A percentile compares a stretch with the other conserved stretches of the same genome.
Conservation (phyloP, 2,888 invertebrate genomes). For the Harmothoe impar region DNA sequence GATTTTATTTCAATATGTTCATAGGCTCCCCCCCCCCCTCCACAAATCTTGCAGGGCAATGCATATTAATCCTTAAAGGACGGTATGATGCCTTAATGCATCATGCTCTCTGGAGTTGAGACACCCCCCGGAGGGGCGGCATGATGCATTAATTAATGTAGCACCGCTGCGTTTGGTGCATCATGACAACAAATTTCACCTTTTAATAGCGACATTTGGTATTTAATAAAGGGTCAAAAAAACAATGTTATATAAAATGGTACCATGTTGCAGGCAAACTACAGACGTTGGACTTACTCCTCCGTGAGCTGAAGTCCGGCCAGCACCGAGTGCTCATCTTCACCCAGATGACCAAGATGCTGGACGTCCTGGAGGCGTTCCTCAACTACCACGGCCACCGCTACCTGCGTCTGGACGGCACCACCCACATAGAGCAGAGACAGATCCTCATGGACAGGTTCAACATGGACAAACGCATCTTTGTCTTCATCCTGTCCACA, state of each 20-base stretch:
- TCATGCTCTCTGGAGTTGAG: too few relatives aligned
- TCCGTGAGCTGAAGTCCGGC: constrained; percentile 91
- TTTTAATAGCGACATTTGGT: too few relatives aligned
- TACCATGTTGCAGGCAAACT: constrained; percentile 89
- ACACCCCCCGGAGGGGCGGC: too few relatives aligned
- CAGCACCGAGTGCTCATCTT: constrained; percentile 97
- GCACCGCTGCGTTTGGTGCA: too few relatives aligned
- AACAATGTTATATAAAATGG: too few relatives aligned
- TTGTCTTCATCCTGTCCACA: constrained; percentile 98
- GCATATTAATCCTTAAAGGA: too few relatives aligned
- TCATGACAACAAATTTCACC: too few relatives aligned
- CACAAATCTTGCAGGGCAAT: too few relatives aligned
- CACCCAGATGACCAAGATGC: constrained; percentile 99
- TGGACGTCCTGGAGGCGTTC: constrained; percentile 98
- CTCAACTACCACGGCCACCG: constrained; percentile 98
- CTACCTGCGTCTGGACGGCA: constrained; percentile 95
- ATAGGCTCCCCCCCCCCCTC: too few relatives aligned
- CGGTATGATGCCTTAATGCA: too few relatives aligned
- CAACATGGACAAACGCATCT: constrained; percentile 96
- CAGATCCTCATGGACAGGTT: constrained; percentile 98
- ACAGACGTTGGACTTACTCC: constrained; percentile 92
- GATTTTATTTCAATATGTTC: too few relatives aligned
- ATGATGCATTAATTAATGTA: too few relatives aligned
- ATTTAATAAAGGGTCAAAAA: not conserved
- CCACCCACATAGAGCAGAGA: constrained; percentile 96